Percentiles rank a stretch among this genome's conserved stretches.
Evolutionary conservation across 2,797 vertebrate species (phyloP).

Genomic region (Gymnoscopelus braueri): DNA sequence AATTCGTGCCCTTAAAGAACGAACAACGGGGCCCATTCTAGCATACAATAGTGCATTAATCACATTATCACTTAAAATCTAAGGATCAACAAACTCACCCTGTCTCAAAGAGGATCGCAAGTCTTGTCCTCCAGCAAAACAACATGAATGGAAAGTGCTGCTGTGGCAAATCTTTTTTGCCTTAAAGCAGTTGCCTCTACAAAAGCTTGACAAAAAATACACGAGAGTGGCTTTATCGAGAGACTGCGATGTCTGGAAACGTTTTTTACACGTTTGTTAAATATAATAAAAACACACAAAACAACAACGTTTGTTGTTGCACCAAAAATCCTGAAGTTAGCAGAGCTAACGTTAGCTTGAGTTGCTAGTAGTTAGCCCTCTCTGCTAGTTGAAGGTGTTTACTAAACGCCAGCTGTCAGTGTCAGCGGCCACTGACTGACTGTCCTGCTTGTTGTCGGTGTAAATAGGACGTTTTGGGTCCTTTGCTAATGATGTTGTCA

Average conservation of each 20-base stretch:
- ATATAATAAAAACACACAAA: too few species aligned
- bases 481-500: neutral
- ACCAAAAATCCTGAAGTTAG: constrained; percentile 34
- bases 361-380: neutral
- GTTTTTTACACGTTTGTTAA: too few species aligned
- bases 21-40: too few species aligned
- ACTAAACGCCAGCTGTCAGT: constrained; percentile 67
- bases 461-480: neutral
- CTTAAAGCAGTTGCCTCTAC: neutral
- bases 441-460: neutral
- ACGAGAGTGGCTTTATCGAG: neutral
- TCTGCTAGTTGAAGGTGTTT: constrained; percentile 64
- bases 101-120: constrained; percentile 26
- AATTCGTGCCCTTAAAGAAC: too few species aligned
- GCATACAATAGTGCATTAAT: too few species aligned
- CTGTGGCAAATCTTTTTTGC: constrained; percentile 24
- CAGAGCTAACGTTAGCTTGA: constrained; percentile 50
- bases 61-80: neutral
- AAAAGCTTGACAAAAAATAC: neutral
- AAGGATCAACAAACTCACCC: constrained; percentile 47
- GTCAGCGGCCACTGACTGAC: constrained; percentile 28
- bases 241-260: constrained; percentile 1
- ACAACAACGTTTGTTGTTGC: too few species aligned
- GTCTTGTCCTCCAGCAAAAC: constrained; percentile 44
- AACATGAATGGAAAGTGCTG: constrained; percentile 69